phyloP scores from a whole-genome alignment of 2,888 invertebrate species.

The Tipula unca region DNA sequence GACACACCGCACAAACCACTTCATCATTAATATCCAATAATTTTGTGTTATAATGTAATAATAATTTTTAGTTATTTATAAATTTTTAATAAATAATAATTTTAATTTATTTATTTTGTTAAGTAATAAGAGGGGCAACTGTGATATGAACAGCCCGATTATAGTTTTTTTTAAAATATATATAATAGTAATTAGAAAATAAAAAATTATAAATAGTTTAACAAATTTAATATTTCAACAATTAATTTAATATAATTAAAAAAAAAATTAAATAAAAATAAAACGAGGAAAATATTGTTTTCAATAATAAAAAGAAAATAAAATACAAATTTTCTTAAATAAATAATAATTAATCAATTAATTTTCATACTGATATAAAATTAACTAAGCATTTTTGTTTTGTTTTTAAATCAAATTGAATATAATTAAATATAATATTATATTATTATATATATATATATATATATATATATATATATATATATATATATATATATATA shows the following conservation, averaged over 20 bases:
- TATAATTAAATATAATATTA: neutral
- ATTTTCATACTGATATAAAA: neutral
- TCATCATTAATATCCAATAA: neutral
- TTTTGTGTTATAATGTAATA: neutral
- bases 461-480: conserved; percentile 1
- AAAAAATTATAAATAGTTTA: conserved; percentile 21
- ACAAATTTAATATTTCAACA: conserved; percentile 21
- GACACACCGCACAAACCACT: neutral
- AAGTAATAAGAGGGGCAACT: conserved; percentile 24
- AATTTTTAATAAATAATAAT: neutral
- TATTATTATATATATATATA: neutral
- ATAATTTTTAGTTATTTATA: neutral
- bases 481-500: neutral
- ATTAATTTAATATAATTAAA: conserved; percentile 9
- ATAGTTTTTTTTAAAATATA: conserved; percentile 20
- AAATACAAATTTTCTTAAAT: conserved; percentile 16
- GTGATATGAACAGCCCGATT: conserved; percentile 28
- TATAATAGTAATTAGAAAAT: conserved; percentile 21
- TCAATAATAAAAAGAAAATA: neutral
- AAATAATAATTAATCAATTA: neutral
- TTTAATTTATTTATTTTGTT: neutral
- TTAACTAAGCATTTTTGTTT: neutral
- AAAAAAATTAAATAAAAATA: conserved; percentile 15
- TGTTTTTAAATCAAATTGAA: conserved; percentile 2
- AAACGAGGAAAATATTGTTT: conserved; percentile 2